Conservation (phyloP, 2,888 invertebrate genomes). For the Heterodera filipjevi region DNA sequence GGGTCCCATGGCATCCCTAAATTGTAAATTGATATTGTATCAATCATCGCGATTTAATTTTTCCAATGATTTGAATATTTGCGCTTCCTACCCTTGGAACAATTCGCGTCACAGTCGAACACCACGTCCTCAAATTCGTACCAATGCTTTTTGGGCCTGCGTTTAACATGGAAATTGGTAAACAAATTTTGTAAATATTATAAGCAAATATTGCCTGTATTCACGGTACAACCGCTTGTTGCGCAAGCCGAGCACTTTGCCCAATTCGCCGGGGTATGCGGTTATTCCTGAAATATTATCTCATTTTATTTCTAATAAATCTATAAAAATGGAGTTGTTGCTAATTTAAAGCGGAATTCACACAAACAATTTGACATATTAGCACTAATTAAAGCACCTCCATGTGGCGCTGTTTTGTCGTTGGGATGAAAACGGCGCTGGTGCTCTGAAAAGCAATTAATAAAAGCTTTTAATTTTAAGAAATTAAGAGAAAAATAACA, state of each 20-base stretch:
- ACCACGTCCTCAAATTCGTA: conserved; percentile 62
- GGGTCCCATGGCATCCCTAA: conserved; percentile 63
- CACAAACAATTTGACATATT: too few species aligned
- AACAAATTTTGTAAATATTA: background rate
- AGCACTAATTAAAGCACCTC: too few species aligned
- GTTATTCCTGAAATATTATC: conserved; percentile 52
- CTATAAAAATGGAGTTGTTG: background rate
- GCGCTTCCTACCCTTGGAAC: conserved; percentile 21
- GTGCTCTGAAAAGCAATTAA: conserved; percentile 47
- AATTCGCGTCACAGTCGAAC: conserved; percentile 43
- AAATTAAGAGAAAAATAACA: too few species aligned
- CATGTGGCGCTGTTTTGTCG: conserved; percentile 57
- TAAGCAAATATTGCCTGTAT: conserved; percentile 33
- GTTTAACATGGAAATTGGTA: background rate
- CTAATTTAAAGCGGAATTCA: background rate
- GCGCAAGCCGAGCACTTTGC: conserved; percentile 55
- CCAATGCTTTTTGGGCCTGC: conserved; percentile 63
- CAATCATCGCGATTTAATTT: background rate
- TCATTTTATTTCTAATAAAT: background rate
- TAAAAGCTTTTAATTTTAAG: too few species aligned
- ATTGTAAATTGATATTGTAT: conserved; percentile 34
- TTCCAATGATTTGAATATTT: background rate
- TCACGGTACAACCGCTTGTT: conserved; percentile 59
- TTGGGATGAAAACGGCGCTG: conserved; percentile 61
- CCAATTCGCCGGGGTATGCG: conserved; percentile 60